A percentile compares a stretch with the other conserved stretches of the same genome.
Evolutionary conservation across 2,797 vertebrate genomes (phyloP).

Genomic region (Anniella stebbinsi): DNA sequence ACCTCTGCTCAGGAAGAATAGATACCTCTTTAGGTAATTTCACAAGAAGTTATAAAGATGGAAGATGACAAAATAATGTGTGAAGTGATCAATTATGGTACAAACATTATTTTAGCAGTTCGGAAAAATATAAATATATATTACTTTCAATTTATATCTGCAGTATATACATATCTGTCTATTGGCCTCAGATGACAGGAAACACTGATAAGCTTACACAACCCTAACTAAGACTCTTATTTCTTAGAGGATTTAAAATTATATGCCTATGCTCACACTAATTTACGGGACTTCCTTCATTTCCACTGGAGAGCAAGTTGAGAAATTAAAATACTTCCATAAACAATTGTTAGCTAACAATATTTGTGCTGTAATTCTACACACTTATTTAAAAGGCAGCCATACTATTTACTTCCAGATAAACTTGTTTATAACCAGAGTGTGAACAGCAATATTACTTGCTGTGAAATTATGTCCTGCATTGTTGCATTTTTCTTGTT

Average conservation of each 20-base stretch:
- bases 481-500: not conserved
- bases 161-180: not conserved
- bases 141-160: no score
- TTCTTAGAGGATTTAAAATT: not conserved
- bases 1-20: not conserved
- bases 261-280: not conserved
- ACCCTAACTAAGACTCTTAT: not conserved
- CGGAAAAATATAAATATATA: not conserved
- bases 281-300: not conserved
- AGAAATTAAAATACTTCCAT: not conserved
- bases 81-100: not conserved
- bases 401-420: not conserved
- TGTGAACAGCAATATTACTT: not conserved
- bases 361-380: not conserved
- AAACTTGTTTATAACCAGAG: not conserved
- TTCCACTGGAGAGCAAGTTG: not conserved
- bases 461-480: not conserved
- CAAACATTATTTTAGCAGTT: not conserved
- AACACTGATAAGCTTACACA: not conserved
- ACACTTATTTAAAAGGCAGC: not conserved
- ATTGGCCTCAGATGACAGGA: not conserved
- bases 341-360: not conserved
- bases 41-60: not conserved
- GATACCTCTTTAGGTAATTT: not conserved
- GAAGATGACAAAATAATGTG: not conserved